These are phyloP conservation scores for Dasyornis broadbenti DNA, from an alignment of 2,113 vertebrate genomes.

Conservation along the genomic window DNA sequence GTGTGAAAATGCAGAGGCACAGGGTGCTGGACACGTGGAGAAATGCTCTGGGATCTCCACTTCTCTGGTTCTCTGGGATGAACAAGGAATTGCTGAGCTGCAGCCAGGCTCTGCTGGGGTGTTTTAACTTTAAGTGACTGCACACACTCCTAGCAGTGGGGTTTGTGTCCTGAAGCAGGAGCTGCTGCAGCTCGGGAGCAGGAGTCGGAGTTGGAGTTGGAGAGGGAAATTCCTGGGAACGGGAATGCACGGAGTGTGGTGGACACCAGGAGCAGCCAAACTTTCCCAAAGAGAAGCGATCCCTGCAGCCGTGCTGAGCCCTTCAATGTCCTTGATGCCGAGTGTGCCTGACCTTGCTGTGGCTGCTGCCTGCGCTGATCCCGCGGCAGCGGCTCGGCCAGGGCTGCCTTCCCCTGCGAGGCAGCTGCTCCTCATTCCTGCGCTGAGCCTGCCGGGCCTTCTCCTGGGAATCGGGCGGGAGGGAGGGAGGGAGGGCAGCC, in stretches of 20 bases:
- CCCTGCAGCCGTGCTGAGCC: not conserved
- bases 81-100: not conserved
- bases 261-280: too few species aligned
- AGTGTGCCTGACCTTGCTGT: not conserved
- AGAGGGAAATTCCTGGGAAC: too few species aligned
- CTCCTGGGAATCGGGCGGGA: not conserved
- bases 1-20: not conserved
- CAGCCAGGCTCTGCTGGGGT: not conserved
- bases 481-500: too few species aligned
- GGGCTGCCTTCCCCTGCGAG: constrained; percentile 21
- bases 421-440: constrained; percentile 17
- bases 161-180: too few species aligned
- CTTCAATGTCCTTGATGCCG: not conserved
- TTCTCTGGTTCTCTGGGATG: not conserved
- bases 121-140: not conserved
- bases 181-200: too few species aligned
- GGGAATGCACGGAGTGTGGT: not conserved
- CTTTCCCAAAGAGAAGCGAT: not conserved
- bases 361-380: not conserved
- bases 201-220: too few species aligned
- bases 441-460: not conserved
- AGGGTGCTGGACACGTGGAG: not conserved
- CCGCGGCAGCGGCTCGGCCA: too few species aligned
- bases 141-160: not conserved
- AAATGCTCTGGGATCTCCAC: accelerated